Evolutionary conservation across 2,888 invertebrate genomes (phyloP).

Genomic region (Hoplodrina ambigua): DNA sequence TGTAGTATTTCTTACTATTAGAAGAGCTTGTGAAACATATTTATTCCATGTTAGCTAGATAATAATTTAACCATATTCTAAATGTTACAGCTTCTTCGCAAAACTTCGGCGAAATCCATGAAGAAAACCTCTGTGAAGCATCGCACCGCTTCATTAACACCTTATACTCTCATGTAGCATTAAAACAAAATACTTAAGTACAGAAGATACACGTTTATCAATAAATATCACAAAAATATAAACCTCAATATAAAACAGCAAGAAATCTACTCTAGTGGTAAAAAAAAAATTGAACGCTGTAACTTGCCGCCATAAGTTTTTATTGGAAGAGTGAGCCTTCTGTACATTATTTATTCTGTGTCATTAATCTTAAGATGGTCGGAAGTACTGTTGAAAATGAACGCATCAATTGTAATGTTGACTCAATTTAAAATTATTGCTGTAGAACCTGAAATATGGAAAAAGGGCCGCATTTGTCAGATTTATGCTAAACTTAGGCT

Average conservation of each 20-base stretch:
- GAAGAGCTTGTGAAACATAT: conserved; percentile 45
- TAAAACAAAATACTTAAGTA: conserved; percentile 30
- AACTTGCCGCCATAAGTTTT: conserved; percentile 13
- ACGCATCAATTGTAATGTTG: conserved; percentile 25
- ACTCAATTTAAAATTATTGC: conserved; percentile 43
- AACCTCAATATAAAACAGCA: not conserved
- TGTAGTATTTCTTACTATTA: not conserved
- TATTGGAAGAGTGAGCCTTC: conserved; percentile 25
- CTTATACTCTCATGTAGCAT: conserved; percentile 36
- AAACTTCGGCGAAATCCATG: conserved; percentile 85
- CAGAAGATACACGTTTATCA: conserved; percentile 13
- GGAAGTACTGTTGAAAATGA: conserved; percentile 8
- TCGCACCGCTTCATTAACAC: conserved; percentile 62
- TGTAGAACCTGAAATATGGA: conserved; percentile 15
- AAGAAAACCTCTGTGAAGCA: conserved; percentile 59
- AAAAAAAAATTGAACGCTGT: conserved; percentile 4
- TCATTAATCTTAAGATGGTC: conserved; percentile 19
- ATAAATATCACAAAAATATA: conserved; percentile 5
- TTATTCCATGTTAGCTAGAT: not conserved
- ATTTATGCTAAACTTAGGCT: conserved; percentile 29
- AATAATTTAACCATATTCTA: conserved; percentile 38
- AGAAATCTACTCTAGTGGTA: not conserved
- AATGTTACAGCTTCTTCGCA: conserved; percentile 86
- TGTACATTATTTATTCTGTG: conserved; percentile 44
- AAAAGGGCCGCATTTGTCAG: conserved; percentile 24